phyloP scores from a whole-genome alignment of 2,888 invertebrate genomes.

The Pollenia griseotomentosa region DNA sequence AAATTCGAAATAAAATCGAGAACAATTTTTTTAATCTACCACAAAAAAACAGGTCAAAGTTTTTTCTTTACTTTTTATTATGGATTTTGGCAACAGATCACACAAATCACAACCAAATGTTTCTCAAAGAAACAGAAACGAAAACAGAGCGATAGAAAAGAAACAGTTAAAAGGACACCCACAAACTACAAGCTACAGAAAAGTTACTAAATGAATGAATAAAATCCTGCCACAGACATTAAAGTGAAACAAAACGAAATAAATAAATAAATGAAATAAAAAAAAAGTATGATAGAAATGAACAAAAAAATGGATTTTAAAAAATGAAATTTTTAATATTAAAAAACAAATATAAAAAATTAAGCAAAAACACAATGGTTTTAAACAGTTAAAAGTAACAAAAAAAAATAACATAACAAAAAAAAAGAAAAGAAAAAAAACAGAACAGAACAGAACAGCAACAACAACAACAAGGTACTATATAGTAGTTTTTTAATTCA shows the following conservation, averaged over 20 bases:
- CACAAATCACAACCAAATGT: no score
- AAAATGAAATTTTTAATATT: conserved; percentile 58
- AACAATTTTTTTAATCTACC: conserved; percentile 35
- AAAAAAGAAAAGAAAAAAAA: conserved; percentile 12
- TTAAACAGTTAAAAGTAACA: conserved; percentile 60
- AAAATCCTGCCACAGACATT: conserved; percentile 73
- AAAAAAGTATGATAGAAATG: conserved; percentile 70
- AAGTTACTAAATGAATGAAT: conserved; percentile 70
- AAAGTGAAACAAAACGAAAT: conserved; percentile 54
- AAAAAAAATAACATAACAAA: conserved; percentile 23
- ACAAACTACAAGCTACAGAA: conserved; percentile 71
- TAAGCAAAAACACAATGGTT: conserved; percentile 69
- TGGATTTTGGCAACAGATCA: conserved; percentile 30
- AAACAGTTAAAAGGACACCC: conserved; percentile 67
- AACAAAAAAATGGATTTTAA: conserved; percentile 74
- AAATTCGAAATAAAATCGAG: background rate
- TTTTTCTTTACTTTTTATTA: conserved; percentile 40
- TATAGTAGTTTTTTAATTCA: conserved; percentile 51
- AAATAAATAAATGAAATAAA: conserved; percentile 21
- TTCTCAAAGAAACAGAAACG: background rate
- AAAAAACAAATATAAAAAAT: conserved; percentile 50
- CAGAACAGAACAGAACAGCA: conserved; percentile 33
- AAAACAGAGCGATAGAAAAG: conserved; percentile 16
- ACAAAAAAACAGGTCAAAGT: conserved; percentile 52
- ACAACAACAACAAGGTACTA: conserved; percentile 43